phyloP scores from a whole-genome alignment of 2,113 vertebrate species.

The Sclerurus mexicanus region DNA sequence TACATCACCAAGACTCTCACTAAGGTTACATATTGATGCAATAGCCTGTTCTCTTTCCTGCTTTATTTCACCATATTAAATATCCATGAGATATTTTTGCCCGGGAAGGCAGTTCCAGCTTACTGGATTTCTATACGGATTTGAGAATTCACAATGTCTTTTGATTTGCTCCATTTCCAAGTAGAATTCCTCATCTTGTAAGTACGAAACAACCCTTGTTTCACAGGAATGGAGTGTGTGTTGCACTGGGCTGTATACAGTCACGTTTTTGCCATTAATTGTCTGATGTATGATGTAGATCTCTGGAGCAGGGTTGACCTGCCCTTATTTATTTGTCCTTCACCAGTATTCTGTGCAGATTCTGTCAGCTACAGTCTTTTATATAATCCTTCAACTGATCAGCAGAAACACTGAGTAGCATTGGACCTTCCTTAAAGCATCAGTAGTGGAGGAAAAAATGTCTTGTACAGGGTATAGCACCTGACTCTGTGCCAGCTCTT shows the following conservation, averaged over 20 bases:
- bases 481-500: not conserved
- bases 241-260: not conserved
- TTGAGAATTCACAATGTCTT: not conserved
- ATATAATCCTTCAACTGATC: not conserved
- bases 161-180: not conserved
- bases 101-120: not conserved
- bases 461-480: not conserved
- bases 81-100: not conserved
- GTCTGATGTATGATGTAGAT: not conserved
- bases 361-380: not conserved
- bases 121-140: accelerated
- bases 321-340: not conserved
- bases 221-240: accelerated
- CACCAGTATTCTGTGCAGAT: not conserved
- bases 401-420: not conserved
- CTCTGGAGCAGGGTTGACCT: not conserved
- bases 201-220: not conserved
- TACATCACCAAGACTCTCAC: not conserved
- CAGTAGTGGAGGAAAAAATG: not conserved
- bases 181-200: not conserved
- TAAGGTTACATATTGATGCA: not conserved
- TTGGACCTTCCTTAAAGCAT: not conserved
- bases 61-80: not conserved
- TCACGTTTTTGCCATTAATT: not conserved
- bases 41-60: not conserved